Percentiles rank a stretch among this genome's conserved stretches.
Evolutionary conservation across 1,140 invertebrate species (phyloP).

Genomic region (Conus betulinus): DNA sequence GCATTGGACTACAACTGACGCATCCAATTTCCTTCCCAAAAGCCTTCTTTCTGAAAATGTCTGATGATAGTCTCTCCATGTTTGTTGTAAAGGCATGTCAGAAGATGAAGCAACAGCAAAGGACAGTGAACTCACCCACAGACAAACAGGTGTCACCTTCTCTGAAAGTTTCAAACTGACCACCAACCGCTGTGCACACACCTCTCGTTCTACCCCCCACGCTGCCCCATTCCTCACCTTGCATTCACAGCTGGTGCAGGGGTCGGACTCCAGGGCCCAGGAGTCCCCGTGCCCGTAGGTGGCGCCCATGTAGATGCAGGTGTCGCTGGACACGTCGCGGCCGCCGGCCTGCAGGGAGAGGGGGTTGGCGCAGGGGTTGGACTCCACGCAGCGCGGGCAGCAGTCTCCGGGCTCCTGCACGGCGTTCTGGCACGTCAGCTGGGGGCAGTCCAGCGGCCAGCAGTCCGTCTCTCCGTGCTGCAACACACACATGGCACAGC

Average conservation of each 20-base stretch:
- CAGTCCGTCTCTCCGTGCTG: constrained; percentile 92
- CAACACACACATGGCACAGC: not conserved
- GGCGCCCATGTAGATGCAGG: constrained; percentile 56
- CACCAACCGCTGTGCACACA: no score
- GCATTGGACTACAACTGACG: no score
- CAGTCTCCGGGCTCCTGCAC: constrained; percentile 80
- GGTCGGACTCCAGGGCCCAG: constrained; percentile 77
- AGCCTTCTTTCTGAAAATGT: no score
- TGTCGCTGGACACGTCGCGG: constrained; percentile 47
- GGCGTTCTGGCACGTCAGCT: constrained; percentile 82
- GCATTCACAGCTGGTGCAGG: constrained; percentile 86
- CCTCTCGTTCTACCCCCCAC: no score
- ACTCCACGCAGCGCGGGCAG: constrained; percentile 84
- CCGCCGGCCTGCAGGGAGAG: constrained; percentile 50
- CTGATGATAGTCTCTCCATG: no score
- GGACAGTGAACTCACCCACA: no score
- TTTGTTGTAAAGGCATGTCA: no score
- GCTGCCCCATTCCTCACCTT: constrained; percentile 79
- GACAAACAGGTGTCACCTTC: no score
- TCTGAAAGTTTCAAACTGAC: no score
- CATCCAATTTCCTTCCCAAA: no score
- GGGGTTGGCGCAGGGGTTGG: constrained; percentile 74
- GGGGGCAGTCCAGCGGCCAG: constrained; percentile 90
- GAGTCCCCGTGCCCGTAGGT: constrained; percentile 55
- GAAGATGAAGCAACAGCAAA: no score